Evolutionary conservation across 2,888 invertebrate species (phyloP).

Genomic region (Coenonympha arcania): DNA sequence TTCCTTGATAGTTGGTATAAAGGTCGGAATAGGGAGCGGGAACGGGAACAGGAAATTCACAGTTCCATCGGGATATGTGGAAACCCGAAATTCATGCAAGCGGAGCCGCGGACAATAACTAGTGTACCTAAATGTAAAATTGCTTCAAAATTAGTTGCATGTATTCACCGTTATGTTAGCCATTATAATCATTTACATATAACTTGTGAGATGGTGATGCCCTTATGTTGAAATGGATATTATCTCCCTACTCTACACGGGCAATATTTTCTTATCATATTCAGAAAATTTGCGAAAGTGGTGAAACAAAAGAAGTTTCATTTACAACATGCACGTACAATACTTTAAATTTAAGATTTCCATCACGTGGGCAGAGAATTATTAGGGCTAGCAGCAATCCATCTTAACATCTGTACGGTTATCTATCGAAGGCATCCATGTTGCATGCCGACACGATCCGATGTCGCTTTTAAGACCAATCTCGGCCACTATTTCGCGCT

Average conservation of each 20-base stretch:
- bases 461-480: constrained; percentile 42
- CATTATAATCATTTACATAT: not conserved
- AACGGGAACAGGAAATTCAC: too few relatives aligned
- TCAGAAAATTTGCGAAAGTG: not conserved
- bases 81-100: too few relatives aligned
- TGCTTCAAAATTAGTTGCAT: constrained; percentile 21
- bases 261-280: not conserved
- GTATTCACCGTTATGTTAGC: too few relatives aligned
- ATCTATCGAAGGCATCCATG: constrained; percentile 58
- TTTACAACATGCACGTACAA: constrained; percentile 17
- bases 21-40: too few relatives aligned
- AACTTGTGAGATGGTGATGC: not conserved
- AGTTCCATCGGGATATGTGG: too few relatives aligned
- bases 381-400: constrained; percentile 32
- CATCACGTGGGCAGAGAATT: constrained; percentile 32
- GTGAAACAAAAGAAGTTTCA: not conserved
- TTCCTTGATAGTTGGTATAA: too few relatives aligned
- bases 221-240: not conserved
- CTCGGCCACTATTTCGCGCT: constrained; percentile 42
- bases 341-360: constrained; percentile 26
- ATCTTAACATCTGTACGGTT: constrained; percentile 44
- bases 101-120: too few relatives aligned
- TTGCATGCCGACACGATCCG: constrained; percentile 30
- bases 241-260: not conserved
- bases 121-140: too few relatives aligned